Evolutionary conservation across 2,888 invertebrate genomes (phyloP).

Genomic region (Timandra comae): DNA sequence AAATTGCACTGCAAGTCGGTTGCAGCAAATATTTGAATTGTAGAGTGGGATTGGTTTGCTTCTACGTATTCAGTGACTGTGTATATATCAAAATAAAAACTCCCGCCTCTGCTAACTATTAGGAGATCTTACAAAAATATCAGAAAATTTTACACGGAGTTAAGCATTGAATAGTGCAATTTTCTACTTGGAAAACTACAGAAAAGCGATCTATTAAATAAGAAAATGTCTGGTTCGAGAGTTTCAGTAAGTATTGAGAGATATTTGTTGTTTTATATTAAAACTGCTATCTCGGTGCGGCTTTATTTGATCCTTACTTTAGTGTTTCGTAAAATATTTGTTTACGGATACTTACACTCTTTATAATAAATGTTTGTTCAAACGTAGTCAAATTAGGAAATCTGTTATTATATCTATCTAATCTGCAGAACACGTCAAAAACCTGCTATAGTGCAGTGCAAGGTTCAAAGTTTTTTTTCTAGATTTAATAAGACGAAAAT

Average conservation of each 20-base stretch:
- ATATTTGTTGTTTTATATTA: neutral
- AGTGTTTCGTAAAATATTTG: no score
- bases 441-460: no score
- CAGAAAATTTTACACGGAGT: slow-evolving; percentile 19
- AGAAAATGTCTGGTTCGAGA: neutral
- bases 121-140: slow-evolving; percentile 17
- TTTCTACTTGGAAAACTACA: slow-evolving; percentile 18
- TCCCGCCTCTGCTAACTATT: slow-evolving; percentile 24
- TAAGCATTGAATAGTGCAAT: slow-evolving; percentile 23
- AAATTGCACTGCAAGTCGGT: slow-evolving; percentile 62
- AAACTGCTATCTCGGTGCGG: no score
- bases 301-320: no score
- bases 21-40: slow-evolving; percentile 71
- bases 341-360: no score
- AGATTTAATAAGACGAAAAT: no score
- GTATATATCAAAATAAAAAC: slow-evolving; percentile 65
- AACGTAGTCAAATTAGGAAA: no score
- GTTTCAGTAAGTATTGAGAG: neutral
- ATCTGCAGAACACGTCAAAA: no score
- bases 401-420: no score
- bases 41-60: slow-evolving; percentile 71
- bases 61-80: slow-evolving; percentile 53
- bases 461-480: no score
- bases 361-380: no score
- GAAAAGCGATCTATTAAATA: slow-evolving; percentile 1